Percentiles rank a stretch among this genome's conserved stretches.
phyloP scores from a whole-genome alignment of 2,113 vertebrate genomes.

The Lycaon pictus region DNA sequence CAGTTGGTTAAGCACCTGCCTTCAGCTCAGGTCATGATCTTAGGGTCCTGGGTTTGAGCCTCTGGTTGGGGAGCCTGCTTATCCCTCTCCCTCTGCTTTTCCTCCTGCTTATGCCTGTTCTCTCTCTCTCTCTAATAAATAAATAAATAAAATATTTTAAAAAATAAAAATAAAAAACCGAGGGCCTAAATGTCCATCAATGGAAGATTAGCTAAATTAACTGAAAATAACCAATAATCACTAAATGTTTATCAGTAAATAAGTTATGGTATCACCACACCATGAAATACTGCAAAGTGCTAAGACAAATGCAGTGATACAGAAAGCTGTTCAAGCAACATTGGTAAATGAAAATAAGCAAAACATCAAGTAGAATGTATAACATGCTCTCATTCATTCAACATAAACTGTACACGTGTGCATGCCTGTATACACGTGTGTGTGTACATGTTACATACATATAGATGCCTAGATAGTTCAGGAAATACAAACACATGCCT shows the following conservation, averaged over 20 bases:
- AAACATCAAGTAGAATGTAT: not conserved
- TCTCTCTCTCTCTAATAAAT: too few species aligned
- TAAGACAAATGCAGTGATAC: not conserved
- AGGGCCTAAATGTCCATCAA: not conserved
- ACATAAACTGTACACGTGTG: not conserved
- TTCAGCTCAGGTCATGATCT: too few species aligned
- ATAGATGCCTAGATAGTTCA: not conserved
- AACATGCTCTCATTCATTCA: not conserved
- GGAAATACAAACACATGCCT: not conserved
- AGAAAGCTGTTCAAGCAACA: not conserved
- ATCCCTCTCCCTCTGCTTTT: too few species aligned
- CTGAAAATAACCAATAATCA: not conserved
- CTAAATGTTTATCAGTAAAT: not conserved
- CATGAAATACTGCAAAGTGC: not conserved
- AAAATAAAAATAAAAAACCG: not conserved
- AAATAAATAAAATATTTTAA: not conserved
- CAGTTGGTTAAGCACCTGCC: too few species aligned
- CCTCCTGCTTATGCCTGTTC: too few species aligned
- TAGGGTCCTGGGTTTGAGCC: too few species aligned
- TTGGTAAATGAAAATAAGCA: not conserved
- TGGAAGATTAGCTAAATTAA: not conserved
- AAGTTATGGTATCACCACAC: not conserved
- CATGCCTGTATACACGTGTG: accelerated
- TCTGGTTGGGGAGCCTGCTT: too few species aligned
- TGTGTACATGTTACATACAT: accelerated